Conservation (phyloP, 2,888 invertebrate genomes). For the Pseudoips prasinana region DNA sequence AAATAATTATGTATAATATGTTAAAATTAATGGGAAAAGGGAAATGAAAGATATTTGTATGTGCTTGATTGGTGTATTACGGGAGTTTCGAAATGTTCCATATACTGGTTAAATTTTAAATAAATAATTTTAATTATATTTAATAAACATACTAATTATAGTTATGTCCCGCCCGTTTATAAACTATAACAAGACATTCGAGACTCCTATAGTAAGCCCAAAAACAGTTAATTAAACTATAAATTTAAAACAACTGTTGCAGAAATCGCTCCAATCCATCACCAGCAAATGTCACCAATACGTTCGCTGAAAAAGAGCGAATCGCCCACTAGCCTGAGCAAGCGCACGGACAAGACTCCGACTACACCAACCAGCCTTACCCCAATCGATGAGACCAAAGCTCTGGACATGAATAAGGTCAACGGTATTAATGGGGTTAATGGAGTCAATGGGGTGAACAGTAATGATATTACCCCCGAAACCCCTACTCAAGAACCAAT, state of each 20-base stretch:
- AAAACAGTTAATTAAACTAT: too few relatives aligned
- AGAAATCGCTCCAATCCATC: slow-evolving; percentile 78
- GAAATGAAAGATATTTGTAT: slow-evolving; percentile 31
- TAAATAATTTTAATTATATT: too few relatives aligned
- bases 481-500: slow-evolving; percentile 61
- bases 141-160: too few relatives aligned
- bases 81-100: slow-evolving; percentile 42
- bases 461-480: slow-evolving; percentile 68
- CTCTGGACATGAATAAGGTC: slow-evolving; percentile 70
- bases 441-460: slow-evolving; percentile 46
- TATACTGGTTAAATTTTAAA: slow-evolving; percentile 1
- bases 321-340: slow-evolving; percentile 73
- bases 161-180: too few relatives aligned
- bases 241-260: slow-evolving; percentile 43
- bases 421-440: slow-evolving; percentile 55
- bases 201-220: slow-evolving; percentile 25
- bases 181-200: slow-evolving; percentile 26
- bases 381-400: slow-evolving; percentile 76
- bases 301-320: slow-evolving; percentile 77
- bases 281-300: slow-evolving; percentile 79
- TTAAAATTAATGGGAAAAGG: slow-evolving; percentile 12
- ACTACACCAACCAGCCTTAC: slow-evolving; percentile 76
- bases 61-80: slow-evolving; percentile 42
- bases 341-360: slow-evolving; percentile 76
- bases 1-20: not conserved